phyloP scores from a whole-genome alignment of 2,888 invertebrate genomes.

The Acrocera orbiculus region DNA sequence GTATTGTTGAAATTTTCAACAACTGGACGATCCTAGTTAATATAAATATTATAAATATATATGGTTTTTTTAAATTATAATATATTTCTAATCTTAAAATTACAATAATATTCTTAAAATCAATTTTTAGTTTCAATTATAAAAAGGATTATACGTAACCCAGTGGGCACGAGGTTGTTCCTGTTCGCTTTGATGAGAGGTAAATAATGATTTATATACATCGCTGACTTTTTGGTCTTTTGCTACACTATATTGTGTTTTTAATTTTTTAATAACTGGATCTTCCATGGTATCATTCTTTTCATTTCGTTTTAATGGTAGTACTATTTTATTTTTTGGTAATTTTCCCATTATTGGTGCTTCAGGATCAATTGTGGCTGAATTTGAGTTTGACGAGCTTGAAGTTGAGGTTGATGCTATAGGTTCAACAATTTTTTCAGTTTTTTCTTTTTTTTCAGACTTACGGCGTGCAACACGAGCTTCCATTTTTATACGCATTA shows the following conservation, averaged over 20 bases:
- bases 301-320: constrained; percentile 16
- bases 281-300: constrained; percentile 34
- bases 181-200: constrained; percentile 70
- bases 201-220: constrained; percentile 91
- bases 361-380: constrained; percentile 13
- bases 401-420: not conserved
- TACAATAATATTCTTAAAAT: too few species aligned
- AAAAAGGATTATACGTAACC: constrained; percentile 96
- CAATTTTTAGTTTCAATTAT: constrained; percentile 42
- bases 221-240: constrained; percentile 78
- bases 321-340: constrained; percentile 9
- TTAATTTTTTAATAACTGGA: constrained; percentile 41
- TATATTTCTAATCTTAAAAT: too few species aligned
- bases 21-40: too few species aligned
- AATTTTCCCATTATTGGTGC: constrained; percentile 14
- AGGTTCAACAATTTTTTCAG: constrained; percentile 9
- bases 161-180: constrained; percentile 84
- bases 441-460: constrained; percentile 41
- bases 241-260: constrained; percentile 68
- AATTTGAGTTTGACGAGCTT: not conserved
- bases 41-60: too few species aligned
- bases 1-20: too few species aligned
- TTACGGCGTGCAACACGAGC: constrained; percentile 50
- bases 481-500: constrained; percentile 46
- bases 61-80: too few species aligned